A percentile compares a stretch with the other conserved stretches of the same genome.
Evolutionary conservation across 1,140 invertebrate genomes (phyloP).

Genomic region (Araneus ventricosus): DNA sequence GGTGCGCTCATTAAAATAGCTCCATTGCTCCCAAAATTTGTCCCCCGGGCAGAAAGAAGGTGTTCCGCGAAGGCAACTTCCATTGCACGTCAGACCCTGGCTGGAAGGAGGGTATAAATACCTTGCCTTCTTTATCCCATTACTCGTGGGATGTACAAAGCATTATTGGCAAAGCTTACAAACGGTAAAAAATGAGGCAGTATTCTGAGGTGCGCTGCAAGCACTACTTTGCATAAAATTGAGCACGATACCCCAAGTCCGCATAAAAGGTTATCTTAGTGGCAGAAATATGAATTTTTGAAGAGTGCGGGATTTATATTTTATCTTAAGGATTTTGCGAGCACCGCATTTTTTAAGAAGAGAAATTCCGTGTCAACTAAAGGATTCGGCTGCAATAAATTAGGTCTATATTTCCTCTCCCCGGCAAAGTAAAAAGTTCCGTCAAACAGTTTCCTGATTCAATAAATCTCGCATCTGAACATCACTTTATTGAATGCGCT

Average conservation of each 20-base stretch:
- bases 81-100: slow-evolving; percentile 12
- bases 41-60: slow-evolving; percentile 62
- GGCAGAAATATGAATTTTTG: slow-evolving; percentile 68
- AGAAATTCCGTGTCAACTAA: not conserved
- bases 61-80: not conserved
- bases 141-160: slow-evolving; percentile 25
- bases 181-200: slow-evolving; percentile 60
- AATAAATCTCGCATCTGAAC: slow-evolving; percentile 13
- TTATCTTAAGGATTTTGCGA: slow-evolving; percentile 4
- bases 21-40: slow-evolving; percentile 53
- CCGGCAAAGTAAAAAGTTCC: not conserved
- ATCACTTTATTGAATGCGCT: not conserved
- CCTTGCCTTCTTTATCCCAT: slow-evolving; percentile 58
- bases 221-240: slow-evolving; percentile 54
- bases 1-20: slow-evolving; percentile 73
- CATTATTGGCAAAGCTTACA: slow-evolving; percentile 65
- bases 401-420: not conserved
- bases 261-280: slow-evolving; percentile 57
- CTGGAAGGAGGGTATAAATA: slow-evolving; percentile 57
- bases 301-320: slow-evolving; percentile 45
- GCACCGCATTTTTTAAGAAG: slow-evolving; percentile 19
- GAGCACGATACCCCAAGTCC: not conserved
- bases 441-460: slow-evolving; percentile 3
- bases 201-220: not conserved
- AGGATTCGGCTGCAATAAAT: not conserved